phyloP scores from a whole-genome alignment of 1,140 invertebrate species.

The Chironomus striatipennis region DNA sequence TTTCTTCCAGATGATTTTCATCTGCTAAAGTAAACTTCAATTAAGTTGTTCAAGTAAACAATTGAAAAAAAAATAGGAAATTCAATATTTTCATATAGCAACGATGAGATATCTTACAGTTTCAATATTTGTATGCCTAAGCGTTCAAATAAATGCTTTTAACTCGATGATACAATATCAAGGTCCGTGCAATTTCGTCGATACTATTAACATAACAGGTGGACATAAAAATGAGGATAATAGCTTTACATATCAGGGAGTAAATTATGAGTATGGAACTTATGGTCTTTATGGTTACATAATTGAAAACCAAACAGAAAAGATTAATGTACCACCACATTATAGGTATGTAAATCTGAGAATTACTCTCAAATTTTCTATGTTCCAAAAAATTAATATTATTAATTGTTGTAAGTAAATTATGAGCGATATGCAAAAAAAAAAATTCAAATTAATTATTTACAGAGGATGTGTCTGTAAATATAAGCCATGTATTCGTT shows the following conservation, averaged over 20 bases:
- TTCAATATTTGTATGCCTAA: neutral
- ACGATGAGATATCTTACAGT: neutral
- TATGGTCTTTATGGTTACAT: neutral
- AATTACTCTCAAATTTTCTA: too few species aligned
- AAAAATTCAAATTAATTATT: too few species aligned
- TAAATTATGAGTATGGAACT: neutral
- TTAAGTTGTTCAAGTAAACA: neutral
- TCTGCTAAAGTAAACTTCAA: conserved; percentile 17
- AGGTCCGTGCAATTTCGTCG: neutral
- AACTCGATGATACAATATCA: neutral
- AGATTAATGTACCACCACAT: neutral
- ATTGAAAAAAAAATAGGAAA: neutral
- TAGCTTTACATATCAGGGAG: neutral
- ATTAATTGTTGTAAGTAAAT: too few species aligned
- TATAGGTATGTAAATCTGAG: too few species aligned
- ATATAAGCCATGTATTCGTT: neutral
- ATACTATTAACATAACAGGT: neutral
- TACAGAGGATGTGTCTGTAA: neutral
- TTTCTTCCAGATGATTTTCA: conserved; percentile 21
- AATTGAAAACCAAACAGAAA: neutral
- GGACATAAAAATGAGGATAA: neutral
- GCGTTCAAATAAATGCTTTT: neutral
- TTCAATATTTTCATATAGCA: neutral
- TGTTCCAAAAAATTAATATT: too few species aligned
- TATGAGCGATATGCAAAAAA: too few species aligned